Percentiles rank a stretch among this genome's conserved stretches.
These are phyloP conservation scores for Sinotaia quadrata DNA, from an alignment of 2,888 invertebrate genomes.

Conservation along the genomic window DNA sequence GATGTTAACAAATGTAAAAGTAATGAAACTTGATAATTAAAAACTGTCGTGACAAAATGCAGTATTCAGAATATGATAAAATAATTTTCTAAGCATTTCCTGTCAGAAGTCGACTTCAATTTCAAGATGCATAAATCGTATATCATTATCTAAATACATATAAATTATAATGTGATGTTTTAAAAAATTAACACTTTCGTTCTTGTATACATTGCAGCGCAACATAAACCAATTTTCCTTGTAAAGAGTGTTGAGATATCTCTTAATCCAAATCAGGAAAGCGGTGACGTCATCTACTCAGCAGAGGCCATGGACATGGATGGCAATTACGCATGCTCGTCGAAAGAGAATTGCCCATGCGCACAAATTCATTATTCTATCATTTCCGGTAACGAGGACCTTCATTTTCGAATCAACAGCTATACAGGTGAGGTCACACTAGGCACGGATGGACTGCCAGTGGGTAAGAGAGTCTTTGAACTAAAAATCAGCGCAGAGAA, in stretches of 20 bases:
- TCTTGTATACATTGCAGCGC: not conserved
- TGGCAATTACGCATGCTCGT: not conserved
- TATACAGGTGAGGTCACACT: constrained; percentile 21
- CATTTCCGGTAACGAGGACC: constrained; percentile 1
- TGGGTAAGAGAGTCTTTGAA: not conserved
- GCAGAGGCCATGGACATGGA: constrained; percentile 23
- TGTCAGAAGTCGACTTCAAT: too few species aligned
- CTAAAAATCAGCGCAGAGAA: constrained; percentile 15
- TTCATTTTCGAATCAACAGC: constrained; percentile 26
- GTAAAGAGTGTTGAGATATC: not conserved
- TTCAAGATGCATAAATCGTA: too few species aligned
- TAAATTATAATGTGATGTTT: too few species aligned
- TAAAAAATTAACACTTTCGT: too few species aligned
- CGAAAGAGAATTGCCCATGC: constrained; percentile 17
- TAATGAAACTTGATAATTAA: too few species aligned
- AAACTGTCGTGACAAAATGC: too few species aligned
- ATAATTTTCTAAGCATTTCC: too few species aligned
- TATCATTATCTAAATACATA: too few species aligned
- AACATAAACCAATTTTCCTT: constrained; percentile 12
- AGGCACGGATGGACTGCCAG: not conserved
- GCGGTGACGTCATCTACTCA: constrained; percentile 5
- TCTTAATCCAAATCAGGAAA: not conserved
- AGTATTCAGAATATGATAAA: too few species aligned
- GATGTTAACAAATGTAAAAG: too few species aligned
- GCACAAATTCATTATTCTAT: constrained; percentile 27